Evolutionary conservation across 1,140 invertebrate species (phyloP).

Genomic region (Scaptomyza montana): DNA sequence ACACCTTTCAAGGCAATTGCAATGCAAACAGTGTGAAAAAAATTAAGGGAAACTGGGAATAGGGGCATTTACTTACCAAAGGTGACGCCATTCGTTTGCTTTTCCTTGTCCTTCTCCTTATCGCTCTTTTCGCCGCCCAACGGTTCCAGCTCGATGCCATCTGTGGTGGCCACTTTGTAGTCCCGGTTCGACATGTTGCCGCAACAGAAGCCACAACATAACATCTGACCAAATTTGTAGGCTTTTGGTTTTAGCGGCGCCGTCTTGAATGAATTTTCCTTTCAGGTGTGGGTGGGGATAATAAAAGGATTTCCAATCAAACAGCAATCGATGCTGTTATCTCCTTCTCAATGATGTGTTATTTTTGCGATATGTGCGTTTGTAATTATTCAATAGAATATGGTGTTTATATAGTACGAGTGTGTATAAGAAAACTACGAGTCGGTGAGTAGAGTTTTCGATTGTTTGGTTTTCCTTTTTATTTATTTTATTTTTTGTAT

Average conservation of each 20-base stretch:
- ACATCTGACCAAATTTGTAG: conserved; percentile 82
- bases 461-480: background rate
- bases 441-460: conserved; percentile 36
- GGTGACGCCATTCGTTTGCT: conserved; percentile 83
- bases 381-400: conserved; percentile 42
- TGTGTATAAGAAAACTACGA: conserved; percentile 22
- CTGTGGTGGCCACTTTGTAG: conserved; percentile 83
- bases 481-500: conserved; percentile 18
- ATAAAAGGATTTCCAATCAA: background rate
- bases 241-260: conserved; percentile 72
- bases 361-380: conserved; percentile 9
- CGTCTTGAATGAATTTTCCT: conserved; percentile 54
- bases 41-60: too few species aligned
- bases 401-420: conserved; percentile 37
- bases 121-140: conserved; percentile 82
- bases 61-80: conserved; percentile 68
- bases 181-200: conserved; percentile 83
- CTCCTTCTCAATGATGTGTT: background rate
- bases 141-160: conserved; percentile 83
- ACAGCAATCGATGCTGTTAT: background rate
- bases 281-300: conserved; percentile 2
- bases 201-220: conserved; percentile 84
- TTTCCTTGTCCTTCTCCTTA: conserved; percentile 81
- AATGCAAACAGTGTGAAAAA: conserved; percentile 8
- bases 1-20: background rate